phyloP scores from a whole-genome alignment of 2,888 invertebrate genomes.

The Eristalinus sepulchralis region DNA sequence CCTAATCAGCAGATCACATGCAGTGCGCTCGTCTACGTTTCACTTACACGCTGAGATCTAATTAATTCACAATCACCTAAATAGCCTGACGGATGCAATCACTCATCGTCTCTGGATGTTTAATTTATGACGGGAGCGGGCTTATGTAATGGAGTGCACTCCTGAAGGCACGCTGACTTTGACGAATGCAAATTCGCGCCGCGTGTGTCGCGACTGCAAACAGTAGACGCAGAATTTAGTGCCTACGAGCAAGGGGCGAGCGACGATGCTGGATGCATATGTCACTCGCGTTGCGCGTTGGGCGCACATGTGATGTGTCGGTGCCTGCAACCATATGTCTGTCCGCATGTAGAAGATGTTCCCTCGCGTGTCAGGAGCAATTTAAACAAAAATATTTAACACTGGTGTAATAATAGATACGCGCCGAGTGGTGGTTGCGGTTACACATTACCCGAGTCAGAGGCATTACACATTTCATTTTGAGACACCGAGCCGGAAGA shows the following conservation, averaged over 20 bases:
- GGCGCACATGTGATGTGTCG: constrained; percentile 51
- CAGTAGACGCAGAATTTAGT: constrained; percentile 28
- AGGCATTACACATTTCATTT: constrained; percentile 57
- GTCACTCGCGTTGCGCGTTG: constrained; percentile 9
- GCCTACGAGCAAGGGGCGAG: constrained; percentile 6
- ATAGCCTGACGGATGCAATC: constrained; percentile 71
- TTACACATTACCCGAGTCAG: constrained; percentile 66
- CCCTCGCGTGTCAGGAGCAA: constrained; percentile 65
- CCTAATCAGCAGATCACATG: constrained; percentile 57
- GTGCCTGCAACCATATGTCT: constrained; percentile 61
- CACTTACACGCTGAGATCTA: constrained; percentile 51
- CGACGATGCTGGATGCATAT: constrained; percentile 22
- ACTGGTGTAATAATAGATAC: constrained; percentile 64
- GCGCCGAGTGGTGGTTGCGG: constrained; percentile 61
- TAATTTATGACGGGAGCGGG: constrained; percentile 60
- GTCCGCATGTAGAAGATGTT: constrained; percentile 62
- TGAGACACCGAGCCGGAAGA: constrained; percentile 37
- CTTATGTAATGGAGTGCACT: constrained; percentile 52
- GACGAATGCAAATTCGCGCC: constrained; percentile 66
- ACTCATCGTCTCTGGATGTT: constrained; percentile 67
- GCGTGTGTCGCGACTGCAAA: constrained; percentile 27
- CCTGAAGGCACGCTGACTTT: constrained; percentile 51
- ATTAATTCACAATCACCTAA: constrained; percentile 70
- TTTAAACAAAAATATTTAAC: constrained; percentile 70
- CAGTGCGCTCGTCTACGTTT: constrained; percentile 36